Evolutionary conservation across 1,140 invertebrate genomes (phyloP).

Genomic region (Drosophila chauvacae): DNA sequence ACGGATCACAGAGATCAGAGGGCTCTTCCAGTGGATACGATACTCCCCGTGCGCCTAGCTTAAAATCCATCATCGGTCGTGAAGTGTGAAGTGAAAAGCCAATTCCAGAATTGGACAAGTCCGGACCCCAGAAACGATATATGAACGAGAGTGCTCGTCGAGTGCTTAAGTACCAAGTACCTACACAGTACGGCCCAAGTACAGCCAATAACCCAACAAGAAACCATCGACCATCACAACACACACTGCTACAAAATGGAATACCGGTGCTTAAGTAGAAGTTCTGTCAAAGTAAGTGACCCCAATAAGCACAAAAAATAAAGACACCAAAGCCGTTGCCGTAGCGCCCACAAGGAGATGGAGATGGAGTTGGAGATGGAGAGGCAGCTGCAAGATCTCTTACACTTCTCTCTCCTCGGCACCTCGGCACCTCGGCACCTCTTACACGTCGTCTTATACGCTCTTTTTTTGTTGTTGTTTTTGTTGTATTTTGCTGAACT

Average conservation of each 20-base stretch:
- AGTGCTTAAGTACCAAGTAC: constrained; percentile 35
- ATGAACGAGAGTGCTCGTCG: constrained; percentile 45
- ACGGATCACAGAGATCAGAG: constrained; percentile 22
- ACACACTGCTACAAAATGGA: constrained; percentile 78
- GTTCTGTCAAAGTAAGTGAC: constrained; percentile 84
- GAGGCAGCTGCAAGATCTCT: constrained; percentile 59
- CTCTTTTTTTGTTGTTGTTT: constrained; percentile 9
- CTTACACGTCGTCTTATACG: constrained; percentile 22
- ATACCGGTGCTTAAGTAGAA: constrained; percentile 84
- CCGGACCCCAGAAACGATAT: constrained; percentile 28
- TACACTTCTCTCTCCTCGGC: constrained; percentile 34
- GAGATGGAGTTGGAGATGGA: constrained; percentile 31
- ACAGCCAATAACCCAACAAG: constrained; percentile 63
- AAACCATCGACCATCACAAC: constrained; percentile 28
- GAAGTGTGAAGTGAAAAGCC: constrained; percentile 44
- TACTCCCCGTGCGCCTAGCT: not conserved
- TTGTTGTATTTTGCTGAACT: constrained; percentile 68
- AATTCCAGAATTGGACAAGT: constrained; percentile 33
- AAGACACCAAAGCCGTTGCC: constrained; percentile 38
- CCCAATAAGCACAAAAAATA: constrained; percentile 76
- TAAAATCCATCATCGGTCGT: constrained; percentile 27
- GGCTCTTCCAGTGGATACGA: constrained; percentile 10
- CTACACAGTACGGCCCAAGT: constrained; percentile 32
- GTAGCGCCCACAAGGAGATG: constrained; percentile 46
- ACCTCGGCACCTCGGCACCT: not conserved